Conservation (phyloP, 2,113 vertebrate species). For the Rana temporaria region DNA sequence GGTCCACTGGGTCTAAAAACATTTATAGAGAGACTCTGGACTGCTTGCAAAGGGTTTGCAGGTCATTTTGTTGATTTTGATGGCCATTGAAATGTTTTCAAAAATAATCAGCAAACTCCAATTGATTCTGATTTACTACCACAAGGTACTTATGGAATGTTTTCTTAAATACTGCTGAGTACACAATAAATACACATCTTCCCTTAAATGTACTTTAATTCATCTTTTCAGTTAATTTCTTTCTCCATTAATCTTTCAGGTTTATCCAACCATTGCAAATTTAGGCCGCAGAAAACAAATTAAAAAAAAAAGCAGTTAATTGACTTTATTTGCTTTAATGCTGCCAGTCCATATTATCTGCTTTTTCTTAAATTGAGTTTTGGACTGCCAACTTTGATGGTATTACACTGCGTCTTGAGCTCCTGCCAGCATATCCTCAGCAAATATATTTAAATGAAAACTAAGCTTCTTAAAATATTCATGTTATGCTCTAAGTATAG, state of each 20-base stretch:
- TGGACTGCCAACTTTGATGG: conserved; percentile 80
- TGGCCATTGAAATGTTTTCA: too few relatives aligned
- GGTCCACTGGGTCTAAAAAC: too few relatives aligned
- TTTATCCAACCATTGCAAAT: conserved; percentile 73
- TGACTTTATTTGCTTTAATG: conserved; percentile 86
- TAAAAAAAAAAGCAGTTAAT: conserved; percentile 76
- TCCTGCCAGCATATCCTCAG: conserved; percentile 79
- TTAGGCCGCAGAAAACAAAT: conserved; percentile 76
- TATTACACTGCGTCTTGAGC: conserved; percentile 82
- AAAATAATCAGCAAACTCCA: not conserved
- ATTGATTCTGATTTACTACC: not conserved
- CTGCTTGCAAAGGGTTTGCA: too few relatives aligned
- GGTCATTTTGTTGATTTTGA: too few relatives aligned
- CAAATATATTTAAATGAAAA: conserved; percentile 92
- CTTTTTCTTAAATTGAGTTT: conserved; percentile 82
- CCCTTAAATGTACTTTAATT: conserved; percentile 50
- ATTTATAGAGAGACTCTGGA: too few relatives aligned
- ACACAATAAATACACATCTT: conserved; percentile 20
- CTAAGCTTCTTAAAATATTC: conserved; percentile 93
- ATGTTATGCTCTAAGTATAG: conserved; percentile 83
- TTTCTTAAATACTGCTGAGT: conserved; percentile 8
- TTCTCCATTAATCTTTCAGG: conserved; percentile 65
- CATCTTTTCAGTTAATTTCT: conserved; percentile 69
- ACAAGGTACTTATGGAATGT: not conserved
- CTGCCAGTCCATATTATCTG: conserved; percentile 82